Conservation (phyloP, 2,888 invertebrate species). For the Masnerella sp. region DNA sequence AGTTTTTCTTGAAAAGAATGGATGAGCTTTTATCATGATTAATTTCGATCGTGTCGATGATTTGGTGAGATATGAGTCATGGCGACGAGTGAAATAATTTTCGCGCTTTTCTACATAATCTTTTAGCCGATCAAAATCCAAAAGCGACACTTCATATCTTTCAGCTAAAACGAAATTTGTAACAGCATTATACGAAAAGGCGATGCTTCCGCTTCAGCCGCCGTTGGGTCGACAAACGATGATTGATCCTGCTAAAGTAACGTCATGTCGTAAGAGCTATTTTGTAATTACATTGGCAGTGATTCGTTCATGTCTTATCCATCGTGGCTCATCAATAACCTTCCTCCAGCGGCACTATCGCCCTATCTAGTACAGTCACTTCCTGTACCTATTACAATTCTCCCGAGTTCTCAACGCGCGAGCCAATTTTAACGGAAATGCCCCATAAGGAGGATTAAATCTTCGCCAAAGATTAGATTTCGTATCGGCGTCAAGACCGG, state of each 20-base stretch:
- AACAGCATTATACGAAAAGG: constrained; percentile 29
- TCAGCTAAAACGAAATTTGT: constrained; percentile 24
- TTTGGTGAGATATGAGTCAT: too few species aligned
- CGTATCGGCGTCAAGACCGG: constrained; percentile 10
- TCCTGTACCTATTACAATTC: constrained; percentile 40
- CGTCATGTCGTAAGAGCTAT: constrained; percentile 69
- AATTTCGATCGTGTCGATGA: neutral
- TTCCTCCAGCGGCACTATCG: constrained; percentile 60
- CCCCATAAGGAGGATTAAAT: constrained; percentile 36
- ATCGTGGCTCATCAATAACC: constrained; percentile 74
- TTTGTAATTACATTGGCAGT: constrained; percentile 73
- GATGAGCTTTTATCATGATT: too few species aligned
- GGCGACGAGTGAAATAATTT: constrained; percentile 1
- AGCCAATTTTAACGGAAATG: constrained; percentile 61
- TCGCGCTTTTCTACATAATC: neutral
- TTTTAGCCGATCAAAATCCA: neutral
- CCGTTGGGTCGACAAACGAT: constrained; percentile 65
- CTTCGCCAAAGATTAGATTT: constrained; percentile 71
- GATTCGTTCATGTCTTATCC: constrained; percentile 73
- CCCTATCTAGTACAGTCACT: constrained; percentile 41
- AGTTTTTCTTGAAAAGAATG: neutral
- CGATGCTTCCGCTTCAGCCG: constrained; percentile 32
- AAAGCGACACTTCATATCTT: constrained; percentile 21
- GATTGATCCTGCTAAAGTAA: constrained; percentile 71
- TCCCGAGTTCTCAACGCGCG: constrained; percentile 9